Evolutionary conservation across 2,797 vertebrate genomes (phyloP), one percentile per base, ranked within the genome.

Genomic region (Rhinoraja longicauda): DNA sequence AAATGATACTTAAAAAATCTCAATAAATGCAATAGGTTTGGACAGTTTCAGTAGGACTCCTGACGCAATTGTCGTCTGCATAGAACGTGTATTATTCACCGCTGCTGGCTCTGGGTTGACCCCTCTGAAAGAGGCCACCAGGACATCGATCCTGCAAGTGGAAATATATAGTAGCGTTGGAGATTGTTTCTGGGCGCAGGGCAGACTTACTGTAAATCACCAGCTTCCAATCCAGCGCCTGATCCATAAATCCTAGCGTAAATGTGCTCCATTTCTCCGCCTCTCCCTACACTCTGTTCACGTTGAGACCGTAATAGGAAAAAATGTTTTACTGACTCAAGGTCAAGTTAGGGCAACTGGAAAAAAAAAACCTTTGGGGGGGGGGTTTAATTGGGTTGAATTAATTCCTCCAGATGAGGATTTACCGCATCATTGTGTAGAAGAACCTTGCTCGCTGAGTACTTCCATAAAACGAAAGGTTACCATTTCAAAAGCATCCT

Each of bases 361-460:
- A 67, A 67, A 88, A 67, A 67, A 88, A 67, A 88, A 86, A 59
- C 59, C 84, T n/a, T 67, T 67, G 5, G n/a, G 32, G n/a, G 5
- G n/a, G 32, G n/a, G 59, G 39, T 88, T 36, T 88, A 88, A 88
- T 88, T 88, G 84, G 84, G 84, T 67, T 67, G 84, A 36, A 88
- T 36, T 88, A 64, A 88, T 88, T 88, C 45, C 36, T 67, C 17
- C 21, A 26, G 36, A 88, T 19, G 17, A 67, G 17, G 32, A 36
- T 67, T 64, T 88, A 88, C n/a, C 19, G 84, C n/a, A 67, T n/a
- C 88, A 19, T 88, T 88, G 62, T 36, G n/a, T 17, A 9, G 59
- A 67, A 32, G 57, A 81, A 84, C 84, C 67, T 62, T 67, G 84
- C 67, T 36, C 67, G 36, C 59, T 9, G n/a, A 88, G 59, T 36